Base-by-base conservation (phyloP, 2,888 invertebrate species). In the Antheraea yamamai region DNA sequence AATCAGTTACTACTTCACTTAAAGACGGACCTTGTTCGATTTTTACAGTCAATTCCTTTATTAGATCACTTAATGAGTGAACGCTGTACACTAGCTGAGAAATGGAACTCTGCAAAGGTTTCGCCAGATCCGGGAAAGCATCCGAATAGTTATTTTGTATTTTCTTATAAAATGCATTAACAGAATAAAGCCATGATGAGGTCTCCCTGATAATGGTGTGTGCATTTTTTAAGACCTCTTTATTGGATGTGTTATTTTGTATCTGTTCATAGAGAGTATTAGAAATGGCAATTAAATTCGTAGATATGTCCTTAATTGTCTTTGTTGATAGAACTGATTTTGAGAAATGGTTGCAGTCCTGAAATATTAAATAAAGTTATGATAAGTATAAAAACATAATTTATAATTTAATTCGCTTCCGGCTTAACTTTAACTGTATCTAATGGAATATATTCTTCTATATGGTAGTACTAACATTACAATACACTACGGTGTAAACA, bases 41-140 rank as follows among this genome's bases (percentile, higher is more conserved):
- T 76, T 91, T 88, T 1, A 86, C 87, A 2, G 94, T 82, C 76
- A 94, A 80, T 82, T 96, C 96, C 73, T 87, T 91, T 2, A 96
- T 88, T 72, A 96, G 88, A 74, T 95, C 95, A 72, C 95, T 95
- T 30, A 97, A 83, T 20, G 95, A 87, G 68, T 95, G 95, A 35
- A 97, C 90, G 3, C 97, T 97, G 79, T 96, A 96, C 2, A 95
- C 91, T 77, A 97, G 95, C 91, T 97, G 96, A 0, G 96, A 95
- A 12, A 97, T 87, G 0, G 97, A 96, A 75, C 96, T 94, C 73
- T 97, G 93, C 26, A 98, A 90, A 0, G 98, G 98, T 77, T 96
- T 95, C 0, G 97, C 95, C 74, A 98, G 93, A 87, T 98, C 98
- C 0, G 97, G 97, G 85, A 98, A 98, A n/a, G 96, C 96, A 4